Percentiles rank a stretch among this genome's conserved stretches.
Evolutionary conservation across 2,113 vertebrate species (phyloP).

Genomic region (Microcebus lehilahytsara): DNA sequence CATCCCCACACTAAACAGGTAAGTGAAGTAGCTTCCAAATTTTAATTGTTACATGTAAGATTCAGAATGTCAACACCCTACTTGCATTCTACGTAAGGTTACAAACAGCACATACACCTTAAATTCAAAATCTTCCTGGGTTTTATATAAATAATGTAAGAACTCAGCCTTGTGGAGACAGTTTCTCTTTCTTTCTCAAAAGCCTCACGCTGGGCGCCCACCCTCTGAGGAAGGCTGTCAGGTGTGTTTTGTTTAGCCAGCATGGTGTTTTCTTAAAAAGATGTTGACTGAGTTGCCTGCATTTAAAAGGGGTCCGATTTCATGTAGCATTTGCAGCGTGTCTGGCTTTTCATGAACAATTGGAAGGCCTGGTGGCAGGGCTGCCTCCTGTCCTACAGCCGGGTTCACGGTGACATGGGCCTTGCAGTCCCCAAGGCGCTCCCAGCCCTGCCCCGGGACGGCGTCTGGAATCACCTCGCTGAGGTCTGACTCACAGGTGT

Average conservation of each 20-base stretch:
- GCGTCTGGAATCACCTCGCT: not conserved
- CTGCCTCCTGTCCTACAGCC: not conserved
- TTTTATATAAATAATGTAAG: not conserved
- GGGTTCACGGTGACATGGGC: accelerated
- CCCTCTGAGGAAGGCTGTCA: not conserved
- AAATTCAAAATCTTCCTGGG: not conserved
- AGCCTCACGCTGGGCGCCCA: not conserved
- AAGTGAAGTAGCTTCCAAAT: not conserved
- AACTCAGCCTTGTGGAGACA: not conserved
- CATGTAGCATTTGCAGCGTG: not conserved
- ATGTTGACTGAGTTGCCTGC: not conserved
- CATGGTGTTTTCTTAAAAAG: not conserved
- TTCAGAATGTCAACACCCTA: not conserved
- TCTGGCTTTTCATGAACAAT: not conserved
- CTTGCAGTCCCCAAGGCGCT: not conserved
- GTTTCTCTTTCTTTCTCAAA: not conserved
- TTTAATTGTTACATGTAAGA: not conserved
- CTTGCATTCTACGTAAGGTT: not conserved
- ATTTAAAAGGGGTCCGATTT: not conserved
- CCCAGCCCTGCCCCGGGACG: accelerated
- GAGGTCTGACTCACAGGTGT: accelerated
- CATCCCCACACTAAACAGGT: not conserved
- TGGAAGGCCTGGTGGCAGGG: not conserved
- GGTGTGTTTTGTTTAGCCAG: not conserved
- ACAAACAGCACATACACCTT: not conserved